These are phyloP conservation scores for Oscheius onirici DNA, from an alignment of 2,888 invertebrate genomes.

Conservation along the genomic window DNA sequence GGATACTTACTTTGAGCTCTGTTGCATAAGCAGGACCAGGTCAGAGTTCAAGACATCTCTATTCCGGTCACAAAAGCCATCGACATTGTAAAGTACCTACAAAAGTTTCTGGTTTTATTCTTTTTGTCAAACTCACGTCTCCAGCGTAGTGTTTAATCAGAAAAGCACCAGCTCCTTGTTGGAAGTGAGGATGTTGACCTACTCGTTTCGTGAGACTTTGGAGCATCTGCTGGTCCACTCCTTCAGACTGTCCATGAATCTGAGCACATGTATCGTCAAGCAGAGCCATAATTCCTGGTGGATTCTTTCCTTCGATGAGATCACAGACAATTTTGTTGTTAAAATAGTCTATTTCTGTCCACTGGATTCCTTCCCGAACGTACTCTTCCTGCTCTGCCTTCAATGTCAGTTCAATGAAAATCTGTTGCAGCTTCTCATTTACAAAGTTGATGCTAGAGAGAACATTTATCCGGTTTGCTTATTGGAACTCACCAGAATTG, in stretches of 20 bases:
- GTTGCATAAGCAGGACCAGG: conserved; percentile 79
- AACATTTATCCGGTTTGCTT: background rate
- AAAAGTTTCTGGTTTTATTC: conserved; percentile 21
- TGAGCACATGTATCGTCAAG: conserved; percentile 81
- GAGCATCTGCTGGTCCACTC: conserved; percentile 75
- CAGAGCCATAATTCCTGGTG: conserved; percentile 77
- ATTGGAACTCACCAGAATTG: conserved; percentile 75
- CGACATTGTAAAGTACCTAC: conserved; percentile 77
- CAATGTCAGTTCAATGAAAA: conserved; percentile 80
- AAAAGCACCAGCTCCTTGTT: conserved; percentile 76
- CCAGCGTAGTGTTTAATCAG: conserved; percentile 80
- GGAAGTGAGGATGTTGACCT: conserved; percentile 77
- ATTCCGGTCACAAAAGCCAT: conserved; percentile 80
- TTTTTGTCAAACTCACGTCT: too few relatives aligned
- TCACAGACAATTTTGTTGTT: conserved; percentile 81
- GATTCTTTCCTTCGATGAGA: conserved; percentile 77
- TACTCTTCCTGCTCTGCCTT: conserved; percentile 79
- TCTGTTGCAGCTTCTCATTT: conserved; percentile 81
- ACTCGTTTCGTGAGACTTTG: conserved; percentile 67
- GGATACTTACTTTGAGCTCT: conserved; percentile 77
- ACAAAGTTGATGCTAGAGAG: conserved; percentile 79
- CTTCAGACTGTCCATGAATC: conserved; percentile 79
- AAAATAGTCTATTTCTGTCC: conserved; percentile 80
- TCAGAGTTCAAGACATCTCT: conserved; percentile 79
- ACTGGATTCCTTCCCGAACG: conserved; percentile 79